phyloP scores from a whole-genome alignment of 2,113 vertebrate species.

The Sphyrna mokarran region DNA sequence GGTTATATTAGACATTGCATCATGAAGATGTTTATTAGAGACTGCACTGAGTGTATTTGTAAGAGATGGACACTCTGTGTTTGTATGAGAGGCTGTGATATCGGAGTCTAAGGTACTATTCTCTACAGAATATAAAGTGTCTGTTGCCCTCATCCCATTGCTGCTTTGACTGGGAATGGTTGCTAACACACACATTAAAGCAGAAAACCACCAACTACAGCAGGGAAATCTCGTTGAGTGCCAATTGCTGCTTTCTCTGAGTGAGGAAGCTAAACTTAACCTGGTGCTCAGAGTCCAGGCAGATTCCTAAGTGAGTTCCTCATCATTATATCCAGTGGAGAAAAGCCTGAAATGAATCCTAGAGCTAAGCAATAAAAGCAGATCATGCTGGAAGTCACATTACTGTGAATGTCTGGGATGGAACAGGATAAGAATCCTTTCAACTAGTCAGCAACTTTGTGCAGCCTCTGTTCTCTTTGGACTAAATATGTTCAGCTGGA shows the following conservation, averaged over 20 bases:
- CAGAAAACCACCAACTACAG: background rate
- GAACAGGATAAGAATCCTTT: background rate
- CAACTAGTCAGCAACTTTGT: too few relatives aligned
- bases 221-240: background rate
- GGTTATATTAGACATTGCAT: background rate
- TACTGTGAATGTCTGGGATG: background rate
- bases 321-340: background rate
- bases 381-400: too few relatives aligned
- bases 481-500: background rate
- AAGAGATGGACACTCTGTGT: background rate
- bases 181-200: background rate
- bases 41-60: background rate
- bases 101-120: background rate
- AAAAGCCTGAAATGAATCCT: background rate
- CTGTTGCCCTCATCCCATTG: background rate
- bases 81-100: background rate
- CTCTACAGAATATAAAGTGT: background rate
- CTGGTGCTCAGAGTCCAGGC: background rate
- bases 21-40: too few relatives aligned
- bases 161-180: background rate
- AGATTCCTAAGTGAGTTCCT: background rate
- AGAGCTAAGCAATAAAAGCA: background rate
- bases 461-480: background rate
- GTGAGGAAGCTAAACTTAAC: background rate
- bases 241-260: background rate